Evolutionary conservation across 2,797 vertebrate genomes (phyloP).

Genomic region (Coccyzus lansbergi): DNA sequence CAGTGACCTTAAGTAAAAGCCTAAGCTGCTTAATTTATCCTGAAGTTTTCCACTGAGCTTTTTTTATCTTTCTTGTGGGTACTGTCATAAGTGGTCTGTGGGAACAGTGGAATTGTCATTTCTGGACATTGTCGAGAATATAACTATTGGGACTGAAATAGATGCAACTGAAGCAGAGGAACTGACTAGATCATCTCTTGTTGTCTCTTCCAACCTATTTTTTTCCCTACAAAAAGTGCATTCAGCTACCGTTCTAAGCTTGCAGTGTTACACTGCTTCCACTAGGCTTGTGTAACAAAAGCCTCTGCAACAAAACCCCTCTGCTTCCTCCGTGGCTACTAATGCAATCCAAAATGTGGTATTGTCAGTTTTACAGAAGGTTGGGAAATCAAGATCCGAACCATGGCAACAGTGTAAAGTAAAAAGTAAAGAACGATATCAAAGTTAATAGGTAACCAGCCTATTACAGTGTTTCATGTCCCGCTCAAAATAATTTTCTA

Average conservation of each 20-base stretch:
- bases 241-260: neutral
- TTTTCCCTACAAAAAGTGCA: neutral
- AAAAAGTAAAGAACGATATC: neutral
- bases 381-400: conserved; percentile 22
- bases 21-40: conserved; percentile 12
- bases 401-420: neutral
- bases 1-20: conserved; percentile 3
- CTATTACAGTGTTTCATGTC: neutral
- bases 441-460: neutral
- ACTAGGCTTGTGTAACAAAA: neutral
- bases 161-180: neutral
- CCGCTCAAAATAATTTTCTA: neutral
- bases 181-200: neutral
- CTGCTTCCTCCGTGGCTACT: neutral
- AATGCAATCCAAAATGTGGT: neutral
- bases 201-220: neutral
- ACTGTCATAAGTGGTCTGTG: conserved; percentile 1
- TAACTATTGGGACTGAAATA: neutral
- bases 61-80: conserved; percentile 31
- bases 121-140: neutral
- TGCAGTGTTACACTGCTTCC: neutral
- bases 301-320: neutral
- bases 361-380: neutral
- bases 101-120: conserved; percentile 4
- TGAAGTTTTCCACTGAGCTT: neutral